Evolutionary conservation across 1,140 invertebrate species (phyloP), one percentile per base, ranked within the genome.

Genomic region (Tetragnatha versicolor): DNA sequence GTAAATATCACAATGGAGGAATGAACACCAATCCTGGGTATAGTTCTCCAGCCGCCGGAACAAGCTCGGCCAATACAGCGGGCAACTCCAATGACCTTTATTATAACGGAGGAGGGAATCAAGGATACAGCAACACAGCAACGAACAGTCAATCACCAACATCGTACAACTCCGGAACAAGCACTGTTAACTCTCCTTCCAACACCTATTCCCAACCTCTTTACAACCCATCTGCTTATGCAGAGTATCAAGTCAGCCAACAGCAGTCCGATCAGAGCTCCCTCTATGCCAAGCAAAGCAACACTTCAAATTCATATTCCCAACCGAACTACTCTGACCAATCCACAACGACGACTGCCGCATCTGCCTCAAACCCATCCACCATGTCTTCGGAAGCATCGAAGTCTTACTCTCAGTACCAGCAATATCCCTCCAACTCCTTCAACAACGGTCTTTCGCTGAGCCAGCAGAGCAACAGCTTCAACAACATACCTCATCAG

Each of bases 401-500:
- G 10, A 75, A 75, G 35, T n/a, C 27, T 0, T 58, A 61, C 37
- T n/a, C 45, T n/a, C 33, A 65, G 3, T 65, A 76, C 9, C 58
- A 65, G n/a, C 73, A 61, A 33, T 49, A 65, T 65, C 33, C 60
- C 4, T 29, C 20, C 9, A 65, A 53, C 55, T 25, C 60, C 37
- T 73, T 31, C 25, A 61, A n/a, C 6, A 39, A 55, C 29, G 27
- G 37, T 10, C 39, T n/a, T 35, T 39, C 22, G 5, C 3, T 33
- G 14, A 53, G 2, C 27, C 60, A 76, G 12, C 60, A 76, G 31
- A 33, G 31, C 1, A 53, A 39, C 27, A 35, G n/a, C 12, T 61
- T 60, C 17, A 75, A 61, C 14, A 76, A 29, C 20, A 65, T 76
- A 27, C 73, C 73, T 53, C 47, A 63, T 17, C 33, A 53, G 4